Base-by-base conservation (phyloP, 2,797 vertebrate species). In the Coregonus suidteri region DNA sequence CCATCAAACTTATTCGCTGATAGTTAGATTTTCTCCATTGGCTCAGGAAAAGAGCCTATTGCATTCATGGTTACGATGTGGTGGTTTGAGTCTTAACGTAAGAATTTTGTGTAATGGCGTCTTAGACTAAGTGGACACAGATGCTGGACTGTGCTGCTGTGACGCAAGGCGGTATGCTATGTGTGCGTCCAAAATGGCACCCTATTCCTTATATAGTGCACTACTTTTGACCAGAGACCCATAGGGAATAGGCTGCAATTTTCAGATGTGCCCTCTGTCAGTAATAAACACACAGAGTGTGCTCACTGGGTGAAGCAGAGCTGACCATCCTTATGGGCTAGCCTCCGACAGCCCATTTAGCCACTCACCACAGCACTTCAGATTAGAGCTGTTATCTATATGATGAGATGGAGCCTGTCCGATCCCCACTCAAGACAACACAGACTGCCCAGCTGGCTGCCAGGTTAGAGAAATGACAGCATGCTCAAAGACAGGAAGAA, bases 21-120 rank as follows among this genome's bases (percentile, higher is more conserved):
- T 74, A 76, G 79, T 78, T 75, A 65, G 77, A 82, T 79, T 79
- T 81, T 56, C 69, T 82, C 72, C 25, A 75, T 65, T 35, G 68
- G 41, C 68, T 74, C 54, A 56, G 74, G 74, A 69, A 77, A 51
- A 15, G 25, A 72, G 71, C 70, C 41, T 47, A 47, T 47, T 47
- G 41, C 2, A 11, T 47, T 47, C 41, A 1, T 51, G 69, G 41
- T 13, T 35, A 41, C 35, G 25, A 7, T 37, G 66, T 34, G 31
- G 66, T 11, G 14, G n/a, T 34, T 34, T 34, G 65, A 67, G 31
- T 37, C 34, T 31, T 65, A 5, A 65, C 64, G 16, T 14, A 41
- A 69, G 18, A 35, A 25, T 47, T 20, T 47, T 6, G 34, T 6
- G 6, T 47, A n/a, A 70, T 47, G 68, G 37, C 35, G 15, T 35